These are phyloP conservation scores for Neosilurus mollespiculum DNA, from an alignment of 2,797 vertebrate species.

Conservation along the genomic window DNA sequence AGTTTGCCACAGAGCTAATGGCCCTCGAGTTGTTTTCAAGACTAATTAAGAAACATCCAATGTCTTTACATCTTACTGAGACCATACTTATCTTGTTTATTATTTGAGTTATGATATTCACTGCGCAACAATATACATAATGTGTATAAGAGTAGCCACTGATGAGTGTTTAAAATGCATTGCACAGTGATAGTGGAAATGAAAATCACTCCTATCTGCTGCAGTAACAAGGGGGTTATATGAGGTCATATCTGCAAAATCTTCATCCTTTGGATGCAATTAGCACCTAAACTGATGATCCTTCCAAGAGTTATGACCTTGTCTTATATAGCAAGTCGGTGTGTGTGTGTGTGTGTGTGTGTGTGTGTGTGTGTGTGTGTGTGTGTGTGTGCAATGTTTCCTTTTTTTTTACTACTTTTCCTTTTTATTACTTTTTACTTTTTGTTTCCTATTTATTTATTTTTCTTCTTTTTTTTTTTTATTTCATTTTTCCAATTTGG, in stretches of 20 bases:
- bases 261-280: background rate
- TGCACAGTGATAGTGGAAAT: slow-evolving; percentile 1
- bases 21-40: slow-evolving; percentile 34
- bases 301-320: background rate
- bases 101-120: slow-evolving; percentile 10
- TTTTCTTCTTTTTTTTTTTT: too few species aligned
- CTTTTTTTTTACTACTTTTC: too few species aligned
- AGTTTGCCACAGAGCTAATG: slow-evolving; percentile 56
- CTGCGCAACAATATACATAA: slow-evolving; percentile 12
- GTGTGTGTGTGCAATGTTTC: too few species aligned
- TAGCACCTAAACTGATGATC: background rate
- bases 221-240: background rate
- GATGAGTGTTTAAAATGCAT: slow-evolving; percentile 19
- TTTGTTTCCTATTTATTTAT: too few species aligned
- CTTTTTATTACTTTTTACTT: too few species aligned
- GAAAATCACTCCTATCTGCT: slow-evolving; percentile 3
- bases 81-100: slow-evolving; percentile 47
- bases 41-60: slow-evolving; percentile 13
- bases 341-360: background rate
- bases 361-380: background rate
- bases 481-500: too few species aligned
- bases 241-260: background rate
- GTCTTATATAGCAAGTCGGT: background rate
- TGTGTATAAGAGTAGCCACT: background rate
- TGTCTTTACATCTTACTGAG: slow-evolving; percentile 27